A percentile compares a stretch with the other conserved stretches of the same genome.
Conservation (phyloP, 1,140 invertebrate genomes). For the Sminthurinus signatus region DNA sequence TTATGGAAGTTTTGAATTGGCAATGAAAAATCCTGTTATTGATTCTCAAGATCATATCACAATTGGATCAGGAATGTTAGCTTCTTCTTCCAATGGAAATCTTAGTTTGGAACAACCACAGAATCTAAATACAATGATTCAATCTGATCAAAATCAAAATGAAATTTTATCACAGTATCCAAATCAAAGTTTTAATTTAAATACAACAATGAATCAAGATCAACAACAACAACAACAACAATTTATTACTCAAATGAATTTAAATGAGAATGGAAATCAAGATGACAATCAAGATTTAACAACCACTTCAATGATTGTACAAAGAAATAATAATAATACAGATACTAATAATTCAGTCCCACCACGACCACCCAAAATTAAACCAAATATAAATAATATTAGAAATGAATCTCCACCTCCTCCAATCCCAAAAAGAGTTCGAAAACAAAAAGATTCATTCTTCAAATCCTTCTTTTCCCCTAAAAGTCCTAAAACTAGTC, state of each 20-base stretch:
- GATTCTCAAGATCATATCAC: not conserved
- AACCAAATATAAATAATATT: conserved; percentile 44
- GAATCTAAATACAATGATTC: not conserved
- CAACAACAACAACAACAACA: too few species aligned
- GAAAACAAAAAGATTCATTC: conserved; percentile 11
- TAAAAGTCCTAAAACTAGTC: conserved; percentile 11
- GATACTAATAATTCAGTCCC: too few species aligned
- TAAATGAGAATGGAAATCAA: not conserved
- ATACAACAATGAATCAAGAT: too few species aligned
- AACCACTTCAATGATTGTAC: not conserved
- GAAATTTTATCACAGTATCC: too few species aligned
- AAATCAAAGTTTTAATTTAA: too few species aligned
- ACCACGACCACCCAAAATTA: conserved; percentile 46
- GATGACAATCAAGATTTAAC: conserved; percentile 47
- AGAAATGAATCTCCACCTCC: conserved; percentile 60
- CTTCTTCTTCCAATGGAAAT: too few species aligned
- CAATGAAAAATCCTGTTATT: conserved; percentile 71
- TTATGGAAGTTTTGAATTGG: conserved; percentile 73
- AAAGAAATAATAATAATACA: conserved; percentile 6
- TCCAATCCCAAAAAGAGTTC: conserved; percentile 57
- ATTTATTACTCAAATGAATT: not conserved
- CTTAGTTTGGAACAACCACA: too few species aligned
- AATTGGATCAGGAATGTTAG: too few species aligned
- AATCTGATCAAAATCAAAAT: too few species aligned
- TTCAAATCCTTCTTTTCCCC: conserved; percentile 6